Percentiles rank a stretch among this genome's conserved stretches.
Conservation (phyloP, 1,140 invertebrate species). For the Proales similis region DNA sequence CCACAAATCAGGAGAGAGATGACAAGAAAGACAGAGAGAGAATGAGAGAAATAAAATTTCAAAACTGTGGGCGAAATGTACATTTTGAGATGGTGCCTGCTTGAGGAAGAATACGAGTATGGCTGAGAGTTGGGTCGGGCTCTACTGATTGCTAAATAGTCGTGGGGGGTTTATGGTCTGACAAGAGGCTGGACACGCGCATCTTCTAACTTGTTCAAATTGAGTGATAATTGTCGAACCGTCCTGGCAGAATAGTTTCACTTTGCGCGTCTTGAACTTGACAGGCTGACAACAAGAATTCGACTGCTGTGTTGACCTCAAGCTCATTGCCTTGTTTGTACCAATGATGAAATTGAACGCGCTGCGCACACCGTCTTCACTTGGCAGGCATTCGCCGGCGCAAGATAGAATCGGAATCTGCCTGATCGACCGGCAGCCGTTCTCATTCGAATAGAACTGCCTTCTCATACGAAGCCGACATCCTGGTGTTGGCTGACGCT, state of each 20-base stretch:
- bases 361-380: not conserved
- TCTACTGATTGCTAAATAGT: no score
- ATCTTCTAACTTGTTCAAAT: slow-evolving; percentile 89
- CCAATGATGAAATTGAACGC: not conserved
- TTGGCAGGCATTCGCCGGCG: slow-evolving; percentile 40
- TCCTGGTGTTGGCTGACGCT: slow-evolving; percentile 1
- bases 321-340: slow-evolving; percentile 8
- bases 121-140: no score
- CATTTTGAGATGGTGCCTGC: no score
- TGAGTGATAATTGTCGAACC: slow-evolving; percentile 86
- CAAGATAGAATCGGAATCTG: slow-evolving; percentile 46
- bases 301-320: slow-evolving; percentile 46
- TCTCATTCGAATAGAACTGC: slow-evolving; percentile 46
- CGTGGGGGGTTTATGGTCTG: slow-evolving; percentile 42
- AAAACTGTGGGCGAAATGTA: no score
- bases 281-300: slow-evolving; percentile 75
- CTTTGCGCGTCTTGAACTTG: slow-evolving; percentile 81
- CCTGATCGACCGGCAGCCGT: slow-evolving; percentile 44
- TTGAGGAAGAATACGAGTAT: no score
- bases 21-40: no score
- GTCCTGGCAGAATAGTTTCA: slow-evolving; percentile 81
- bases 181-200: slow-evolving; percentile 51
- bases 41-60: no score
- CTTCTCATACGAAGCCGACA: slow-evolving; percentile 44
- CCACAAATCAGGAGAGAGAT: no score